Percentiles rank a stretch among this genome's conserved stretches.
Conservation (phyloP, 2,113 vertebrate genomes). For the Albula glossodonta region DNA sequence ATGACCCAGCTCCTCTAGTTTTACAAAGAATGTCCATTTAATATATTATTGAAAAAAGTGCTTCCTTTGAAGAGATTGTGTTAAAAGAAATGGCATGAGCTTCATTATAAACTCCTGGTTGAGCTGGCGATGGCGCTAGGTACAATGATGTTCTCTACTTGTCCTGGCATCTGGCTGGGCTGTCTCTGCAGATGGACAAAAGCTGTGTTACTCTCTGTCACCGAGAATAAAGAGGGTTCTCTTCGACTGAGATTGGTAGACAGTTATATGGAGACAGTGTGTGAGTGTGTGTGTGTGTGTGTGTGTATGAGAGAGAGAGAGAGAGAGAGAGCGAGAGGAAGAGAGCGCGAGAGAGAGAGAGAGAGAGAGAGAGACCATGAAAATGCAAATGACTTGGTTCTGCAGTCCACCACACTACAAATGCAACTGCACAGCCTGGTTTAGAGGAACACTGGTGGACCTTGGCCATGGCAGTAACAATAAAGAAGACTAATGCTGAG, state of each 20-base stretch:
- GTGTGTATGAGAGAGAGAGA: neutral
- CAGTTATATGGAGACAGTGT: neutral
- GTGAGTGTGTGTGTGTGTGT: neutral
- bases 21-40: neutral
- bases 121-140: neutral
- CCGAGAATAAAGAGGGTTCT: neutral
- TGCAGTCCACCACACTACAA: too few relatives aligned
- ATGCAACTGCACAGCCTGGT: too few relatives aligned
- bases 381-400: too few relatives aligned
- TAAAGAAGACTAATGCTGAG: too few relatives aligned
- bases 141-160: neutral
- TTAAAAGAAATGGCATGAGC: neutral
- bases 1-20: neutral
- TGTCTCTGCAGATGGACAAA: neutral
- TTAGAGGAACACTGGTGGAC: too few relatives aligned
- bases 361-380: too few relatives aligned
- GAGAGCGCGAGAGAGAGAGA: conserved; percentile 10
- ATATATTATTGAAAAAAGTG: neutral
- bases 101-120: neutral
- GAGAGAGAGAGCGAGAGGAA: neutral
- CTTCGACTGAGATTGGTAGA: neutral
- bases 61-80: neutral
- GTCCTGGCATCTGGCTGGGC: neutral
- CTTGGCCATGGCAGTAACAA: too few relatives aligned
- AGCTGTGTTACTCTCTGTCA: neutral